Base-by-base conservation (phyloP, 2,113 vertebrate genomes). In the Amphiprion percula region DNA sequence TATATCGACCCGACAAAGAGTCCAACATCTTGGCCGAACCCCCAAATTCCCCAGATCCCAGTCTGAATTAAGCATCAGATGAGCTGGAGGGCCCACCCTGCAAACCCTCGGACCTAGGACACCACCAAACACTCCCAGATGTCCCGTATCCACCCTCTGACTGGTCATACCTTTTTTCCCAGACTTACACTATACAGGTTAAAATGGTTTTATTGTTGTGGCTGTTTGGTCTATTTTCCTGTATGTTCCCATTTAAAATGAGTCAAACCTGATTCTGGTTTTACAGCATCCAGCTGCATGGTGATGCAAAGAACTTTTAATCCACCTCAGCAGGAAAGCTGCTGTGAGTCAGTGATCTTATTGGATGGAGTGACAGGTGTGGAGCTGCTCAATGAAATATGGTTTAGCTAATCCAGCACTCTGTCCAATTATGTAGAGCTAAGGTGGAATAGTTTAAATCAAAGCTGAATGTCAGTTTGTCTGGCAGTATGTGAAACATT, bases 271-370 rank as follows among this genome's bases (percentile, higher is more conserved):
- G n/a, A 39, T 37, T 50, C 24, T 46, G 61, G 52, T 10, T 37
- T 53, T 37, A 6, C 73, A 59, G 41, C 28, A 23, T 47, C 33
- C 19, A 10, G 4, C 24, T 33, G 21, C 10, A 24, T 10, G 30
- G 24, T n/a, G 37, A 50, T 5, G 4, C 28, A n/a, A n/a, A 50
- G 53, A 55, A 69, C n/a, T 47, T 68, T 80, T 62, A 39, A 62
- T 68, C 56, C 5, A 10, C 19, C 21, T 26, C 37, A 14, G 63
- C 33, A 6, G 23, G 4, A 62, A 9, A 39, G n/a, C 30, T 10
- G 26, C 59, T 37, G 15, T 68, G 24, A 52, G 19, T 63, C 63
- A 46, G 33, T 10, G 52, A 3, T 44, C 12, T 16, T 17, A 2
- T 49, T 49, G 49, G 11, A 4, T 33, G 19, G 41, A 56, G 44